Evolutionary conservation across 2,113 vertebrate species (phyloP).

Genomic region (Cheilinus undulatus): DNA sequence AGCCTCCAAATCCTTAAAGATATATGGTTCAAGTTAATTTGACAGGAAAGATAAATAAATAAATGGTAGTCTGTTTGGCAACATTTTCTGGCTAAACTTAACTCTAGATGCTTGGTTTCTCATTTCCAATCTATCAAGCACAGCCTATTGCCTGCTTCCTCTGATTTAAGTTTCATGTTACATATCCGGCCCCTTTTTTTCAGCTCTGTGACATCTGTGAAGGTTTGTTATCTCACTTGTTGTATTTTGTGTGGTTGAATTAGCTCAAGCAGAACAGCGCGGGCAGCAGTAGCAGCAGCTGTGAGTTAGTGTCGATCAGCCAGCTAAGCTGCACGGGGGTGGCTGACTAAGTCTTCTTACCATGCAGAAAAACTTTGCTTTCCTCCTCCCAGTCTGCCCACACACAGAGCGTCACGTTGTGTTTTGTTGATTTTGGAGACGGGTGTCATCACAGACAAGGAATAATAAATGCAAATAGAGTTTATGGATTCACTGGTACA

Average conservation of each 20-base stretch:
- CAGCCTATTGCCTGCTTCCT: constrained; percentile 36
- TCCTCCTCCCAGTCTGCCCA: constrained; percentile 53
- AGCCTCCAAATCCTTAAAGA: too few relatives aligned
- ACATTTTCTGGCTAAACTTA: too few relatives aligned
- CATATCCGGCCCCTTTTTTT: constrained; percentile 57
- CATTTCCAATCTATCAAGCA: constrained; percentile 4
- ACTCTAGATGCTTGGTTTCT: not conserved
- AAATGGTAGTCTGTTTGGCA: too few relatives aligned
- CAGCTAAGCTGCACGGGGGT: constrained; percentile 54
- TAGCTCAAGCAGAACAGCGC: constrained; percentile 28
- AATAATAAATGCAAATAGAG: not conserved
- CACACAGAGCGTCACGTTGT: constrained; percentile 56
- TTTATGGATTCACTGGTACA: not conserved
- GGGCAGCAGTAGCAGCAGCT: constrained; percentile 43
- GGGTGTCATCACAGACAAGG: constrained; percentile 24
- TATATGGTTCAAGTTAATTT: too few relatives aligned
- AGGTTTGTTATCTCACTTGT: constrained; percentile 44
- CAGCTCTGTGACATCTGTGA: constrained; percentile 47
- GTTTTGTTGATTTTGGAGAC: constrained; percentile 49
- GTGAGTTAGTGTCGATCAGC: constrained; percentile 56
- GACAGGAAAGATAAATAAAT: too few relatives aligned
- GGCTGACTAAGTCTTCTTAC: constrained; percentile 74
- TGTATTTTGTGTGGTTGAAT: constrained; percentile 45
- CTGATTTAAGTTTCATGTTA: constrained; percentile 53
- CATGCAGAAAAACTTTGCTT: constrained; percentile 56